Base-by-base conservation (phyloP, 1,140 invertebrate species). In the Archivesica marissinica region DNA sequence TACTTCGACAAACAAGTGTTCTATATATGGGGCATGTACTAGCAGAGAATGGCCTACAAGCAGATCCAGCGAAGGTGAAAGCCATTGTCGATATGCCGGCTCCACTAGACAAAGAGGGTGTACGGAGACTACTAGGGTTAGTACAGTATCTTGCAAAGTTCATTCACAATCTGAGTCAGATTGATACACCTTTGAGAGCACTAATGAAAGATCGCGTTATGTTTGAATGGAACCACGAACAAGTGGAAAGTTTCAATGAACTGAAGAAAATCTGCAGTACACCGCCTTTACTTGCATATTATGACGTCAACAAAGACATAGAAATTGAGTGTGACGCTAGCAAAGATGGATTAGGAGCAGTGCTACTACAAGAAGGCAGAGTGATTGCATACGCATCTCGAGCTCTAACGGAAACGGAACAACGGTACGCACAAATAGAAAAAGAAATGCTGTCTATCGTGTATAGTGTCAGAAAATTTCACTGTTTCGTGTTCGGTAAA, bases 381-480 rank as follows among this genome's bases (percentile, higher is more conserved):
- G 92, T 91, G 0, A 88, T 95, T 2, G 92, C 92, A 0, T 95
- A 92, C 82, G 93, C 93, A 7, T 95, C 94, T 6, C 76, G 93
- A 20, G 87, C 92, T 13, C 84, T 95, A 20, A 94, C 92, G 11
- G 23, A 86, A 28, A 89, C 91, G 52, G 93, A 95, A 87, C 30
- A 88, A 64, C 94, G 94, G 33, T 95, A 95, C 77, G 92, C 90
- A 28, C 93, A 94, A 88, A 91, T 95, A 0, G 94, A 95, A 74
- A 72, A 79, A 23, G 94, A 95, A 87, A 91, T 94, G n/a, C 87
- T 94, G 0, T 92, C 94, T 4, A 94, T 95, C 39, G 88, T 95
- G 6, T 95, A 94, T 85, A 90, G 91, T 6, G 86, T 92, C 0
- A 90, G 93, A 68, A 86, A 89, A 56, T 95, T 94, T 33, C 52